Evolutionary conservation across 2,797 vertebrate species (phyloP), one percentile per base, ranked within the genome.

Genomic region (Leuciscus waleckii): DNA sequence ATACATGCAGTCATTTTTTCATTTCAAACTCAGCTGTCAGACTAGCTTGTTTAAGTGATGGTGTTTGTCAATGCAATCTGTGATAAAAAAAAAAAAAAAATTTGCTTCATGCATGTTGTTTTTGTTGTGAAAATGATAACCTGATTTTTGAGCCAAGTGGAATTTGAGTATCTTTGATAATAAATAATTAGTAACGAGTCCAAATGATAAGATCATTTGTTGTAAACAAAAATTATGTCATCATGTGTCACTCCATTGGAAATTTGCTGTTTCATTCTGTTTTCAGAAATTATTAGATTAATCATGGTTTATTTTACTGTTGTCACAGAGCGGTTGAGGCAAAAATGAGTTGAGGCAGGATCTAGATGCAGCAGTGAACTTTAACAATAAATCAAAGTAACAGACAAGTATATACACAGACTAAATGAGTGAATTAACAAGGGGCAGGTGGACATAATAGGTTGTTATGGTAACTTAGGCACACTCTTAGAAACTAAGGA

Each of bases 1-100:
- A 51, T 29, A 63, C 46, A 56, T 79, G 29, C 11, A 84, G 39
- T 39, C 21, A 26, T 78, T 78, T 56, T 78, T n/a, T 56, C 2
- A 68, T 35, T 79, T 61, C 39, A 71, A 23, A n/a, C 54, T 39
- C 4, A 80, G 26, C 10, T 23, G 21, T 49, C 67, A 79, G 51
- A 79, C 70, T 7, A 37, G 37, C 4, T 0, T 46, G 26, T 61
- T 29, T 29, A 26, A 14, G 3, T n/a, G 21, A 37, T 23, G 26
- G 46, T 41, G n/a, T 58, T 23, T 32, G 68, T 61, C 9, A 23
- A 1, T 26, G 21, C 7, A 41, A 0, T 56, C 2, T 21, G 65
- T 26, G 17, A 73, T 23, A n/a, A n/a, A n/a, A n/a, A n/a, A n/a
- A n/a, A n/a, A n/a, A n/a, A n/a, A n/a, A n/a, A 17, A 54, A 11